Conservation (phyloP, 92 coral and sea anemone genomes). For the Umimayanthus chanpuru region DNA sequence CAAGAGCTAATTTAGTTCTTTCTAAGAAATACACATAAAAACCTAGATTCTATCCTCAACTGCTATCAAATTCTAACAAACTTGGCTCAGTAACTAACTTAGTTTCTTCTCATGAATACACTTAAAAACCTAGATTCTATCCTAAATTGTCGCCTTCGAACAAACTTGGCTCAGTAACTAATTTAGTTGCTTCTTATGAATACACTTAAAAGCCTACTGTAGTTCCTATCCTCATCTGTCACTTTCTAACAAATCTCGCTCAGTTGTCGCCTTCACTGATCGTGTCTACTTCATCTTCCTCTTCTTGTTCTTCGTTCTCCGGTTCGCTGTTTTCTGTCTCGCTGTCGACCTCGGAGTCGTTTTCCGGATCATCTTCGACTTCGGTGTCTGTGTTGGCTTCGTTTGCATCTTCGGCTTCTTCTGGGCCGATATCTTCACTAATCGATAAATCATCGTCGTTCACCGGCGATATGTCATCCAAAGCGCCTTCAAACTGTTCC, state of each 20-base stretch:
- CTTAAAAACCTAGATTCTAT: neutral
- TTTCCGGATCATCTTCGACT: neutral
- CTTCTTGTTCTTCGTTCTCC: neutral
- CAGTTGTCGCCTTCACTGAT: neutral
- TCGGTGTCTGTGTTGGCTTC: neutral
- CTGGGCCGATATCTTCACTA: slow-evolving; percentile 9
- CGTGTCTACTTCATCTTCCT: neutral
- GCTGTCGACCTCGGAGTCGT: neutral
- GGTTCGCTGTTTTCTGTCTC: neutral
- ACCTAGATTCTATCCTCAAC: neutral
- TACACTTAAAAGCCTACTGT: neutral
- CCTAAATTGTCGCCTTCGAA: neutral
- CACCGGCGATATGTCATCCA: neutral
- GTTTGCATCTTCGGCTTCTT: slow-evolving; percentile 6
- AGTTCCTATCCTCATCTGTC: neutral
- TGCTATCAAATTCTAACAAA: neutral
- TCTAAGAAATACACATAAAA: too few relatives aligned
- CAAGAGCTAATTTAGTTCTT: too few relatives aligned
- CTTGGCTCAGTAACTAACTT: neutral
- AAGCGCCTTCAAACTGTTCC: slow-evolving; percentile 15
- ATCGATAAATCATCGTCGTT: slow-evolving; percentile 16
- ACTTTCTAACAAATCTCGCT: neutral
- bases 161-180: neutral
- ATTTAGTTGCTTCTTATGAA: neutral
- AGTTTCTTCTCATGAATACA: too few relatives aligned